Percentiles rank a stretch among this genome's conserved stretches.
These are phyloP conservation scores for Enteromius mattozi DNA, from an alignment of 2,797 vertebrate genomes.

Conservation along the genomic window DNA sequence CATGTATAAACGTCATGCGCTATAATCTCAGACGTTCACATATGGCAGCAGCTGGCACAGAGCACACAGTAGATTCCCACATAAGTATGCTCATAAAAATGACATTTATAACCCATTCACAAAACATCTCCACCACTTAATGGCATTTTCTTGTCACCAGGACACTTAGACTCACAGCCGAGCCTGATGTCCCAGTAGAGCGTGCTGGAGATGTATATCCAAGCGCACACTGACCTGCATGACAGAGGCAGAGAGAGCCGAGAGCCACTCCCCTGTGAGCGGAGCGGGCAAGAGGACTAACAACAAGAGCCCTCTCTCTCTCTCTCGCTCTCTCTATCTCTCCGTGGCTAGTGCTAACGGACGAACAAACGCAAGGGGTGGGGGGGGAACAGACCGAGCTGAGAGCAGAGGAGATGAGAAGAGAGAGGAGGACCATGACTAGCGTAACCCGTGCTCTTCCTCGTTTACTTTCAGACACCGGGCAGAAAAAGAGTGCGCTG, in stretches of 20 bases:
- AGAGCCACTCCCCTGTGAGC: constrained; percentile 45
- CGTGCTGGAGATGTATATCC: not conserved
- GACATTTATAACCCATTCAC: constrained; percentile 21
- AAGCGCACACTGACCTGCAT: not conserved
- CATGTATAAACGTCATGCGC: not conserved
- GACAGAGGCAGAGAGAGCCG: not conserved
- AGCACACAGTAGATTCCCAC: not conserved
- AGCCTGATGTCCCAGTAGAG: not conserved
- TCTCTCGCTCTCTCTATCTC: not conserved
- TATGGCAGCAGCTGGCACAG: not conserved
- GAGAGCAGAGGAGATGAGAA: constrained; percentile 59
- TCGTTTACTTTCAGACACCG: constrained; percentile 81
- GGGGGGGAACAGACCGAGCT: constrained; percentile 2
- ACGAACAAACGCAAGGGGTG: not conserved
- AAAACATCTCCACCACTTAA: not conserved
- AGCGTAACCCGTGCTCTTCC: constrained; percentile 74
- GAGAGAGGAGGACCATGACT: constrained; percentile 72
- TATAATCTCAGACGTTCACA: not conserved
- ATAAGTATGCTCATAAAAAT: not conserved
- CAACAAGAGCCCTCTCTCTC: constrained; percentile 10
- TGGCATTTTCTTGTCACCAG: constrained; percentile 8
- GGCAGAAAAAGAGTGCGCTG: constrained; percentile 81
- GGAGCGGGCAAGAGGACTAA: constrained; percentile 5
- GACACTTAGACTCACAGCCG: not conserved
- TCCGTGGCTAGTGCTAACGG: constrained; percentile 4